Base-by-base conservation (phyloP, 2,113 vertebrate species). In the Empidonax alnorum region DNA sequence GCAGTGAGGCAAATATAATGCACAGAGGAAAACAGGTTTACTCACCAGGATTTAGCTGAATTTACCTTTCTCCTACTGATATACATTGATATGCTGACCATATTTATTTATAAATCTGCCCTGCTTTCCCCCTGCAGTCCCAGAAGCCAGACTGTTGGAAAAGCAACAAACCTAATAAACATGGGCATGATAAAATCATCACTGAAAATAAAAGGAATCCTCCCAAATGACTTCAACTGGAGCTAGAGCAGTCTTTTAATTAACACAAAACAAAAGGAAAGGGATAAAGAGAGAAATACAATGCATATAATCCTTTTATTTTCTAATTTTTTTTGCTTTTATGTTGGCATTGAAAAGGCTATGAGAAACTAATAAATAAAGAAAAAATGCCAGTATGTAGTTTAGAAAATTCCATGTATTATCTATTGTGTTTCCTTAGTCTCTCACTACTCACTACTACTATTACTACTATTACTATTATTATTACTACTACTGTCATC, bases 121-220 rank as follows among this genome's bases (percentile, higher is more conserved):
- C 58, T 65, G 80, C 15, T 56, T 89, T 96, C 80, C 11, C 25
- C n/a, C 33, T 71, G 66, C 4, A 44, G 59, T 87, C 62, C 71
- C 74, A 84, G 73, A 90, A 94, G 62, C 47, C 77, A 87, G 41
- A n/a, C 37, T 91, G 39, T 68, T 89, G 85, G 69, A 79, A 95
- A 71, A 89, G 67, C 72, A 94, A 42, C 59, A 91, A 87, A 61
- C 55, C 56, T 87, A 92, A 95, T 92, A 84, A 81, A 87, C 56
- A 74, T 16, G 15, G 65, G 25, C 68, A 61, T 82, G 93, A 96
- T 94, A 90, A 94, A 94, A 92, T 89, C 88, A 84, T 81, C 83
- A 89, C 69, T 76, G 80, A 84, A 92, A 94, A 96, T 52, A 92
- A 92, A 95, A 91, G 47, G 23, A 92, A 66, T 42, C n/a, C n/a